phyloP scores from a whole-genome alignment of 2,797 vertebrate species.

The Bradypus variegatus region DNA sequence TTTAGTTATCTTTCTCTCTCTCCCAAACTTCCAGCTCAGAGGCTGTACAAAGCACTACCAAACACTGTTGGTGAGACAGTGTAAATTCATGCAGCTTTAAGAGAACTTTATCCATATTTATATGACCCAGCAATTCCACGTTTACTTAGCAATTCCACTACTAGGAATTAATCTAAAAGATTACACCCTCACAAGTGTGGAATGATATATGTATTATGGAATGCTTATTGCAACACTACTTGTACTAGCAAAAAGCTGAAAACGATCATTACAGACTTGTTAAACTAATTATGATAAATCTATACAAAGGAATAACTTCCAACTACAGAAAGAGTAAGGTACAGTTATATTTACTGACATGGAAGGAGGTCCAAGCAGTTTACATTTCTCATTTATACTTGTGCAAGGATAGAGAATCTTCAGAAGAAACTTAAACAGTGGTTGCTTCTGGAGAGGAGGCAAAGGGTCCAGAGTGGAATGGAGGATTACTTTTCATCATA shows the following conservation, averaged over 20 bases:
- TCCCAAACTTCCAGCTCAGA: neutral
- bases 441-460: neutral
- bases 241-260: conserved; percentile 4
- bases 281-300: neutral
- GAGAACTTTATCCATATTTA: neutral
- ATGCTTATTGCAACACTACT: neutral
- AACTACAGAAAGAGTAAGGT: neutral
- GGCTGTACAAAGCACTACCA: neutral
- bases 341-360: neutral
- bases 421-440: neutral
- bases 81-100: neutral
- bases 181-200: neutral
- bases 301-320: neutral
- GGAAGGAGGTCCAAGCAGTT: neutral
- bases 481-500: neutral
- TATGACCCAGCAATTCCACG: neutral
- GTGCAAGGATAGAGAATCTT: neutral
- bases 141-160: conserved; percentile 16
- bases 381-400: neutral
- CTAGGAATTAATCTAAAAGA: neutral
- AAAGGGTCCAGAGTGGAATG: neutral
- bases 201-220: neutral
- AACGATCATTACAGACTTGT: neutral
- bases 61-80: neutral
- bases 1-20: neutral